Conservation (phyloP, 2,113 vertebrate genomes). For the Prunella fulvescens region DNA sequence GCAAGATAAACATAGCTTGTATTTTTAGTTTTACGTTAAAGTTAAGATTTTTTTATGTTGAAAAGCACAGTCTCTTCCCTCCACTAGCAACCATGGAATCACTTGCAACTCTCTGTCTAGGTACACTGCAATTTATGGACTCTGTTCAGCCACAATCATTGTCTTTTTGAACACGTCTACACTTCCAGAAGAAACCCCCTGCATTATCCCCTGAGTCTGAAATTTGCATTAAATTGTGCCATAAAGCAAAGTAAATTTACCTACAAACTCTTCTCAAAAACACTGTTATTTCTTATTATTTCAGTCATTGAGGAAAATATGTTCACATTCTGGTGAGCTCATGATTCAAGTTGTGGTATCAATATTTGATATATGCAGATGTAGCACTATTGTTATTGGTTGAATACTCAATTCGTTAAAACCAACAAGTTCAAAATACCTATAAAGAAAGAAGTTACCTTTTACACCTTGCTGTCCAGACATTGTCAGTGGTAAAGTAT, state of each 20-base stretch:
- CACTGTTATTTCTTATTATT: not conserved
- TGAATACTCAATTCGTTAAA: not conserved
- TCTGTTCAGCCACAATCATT: not conserved
- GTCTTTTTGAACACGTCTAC: not conserved
- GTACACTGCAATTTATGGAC: not conserved
- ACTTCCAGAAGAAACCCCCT: not conserved
- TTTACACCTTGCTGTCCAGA: constrained; percentile 84
- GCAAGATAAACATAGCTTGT: not conserved
- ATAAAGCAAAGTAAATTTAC: not conserved
- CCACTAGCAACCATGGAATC: not conserved
- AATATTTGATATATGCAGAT: not conserved
- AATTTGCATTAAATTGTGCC: not conserved
- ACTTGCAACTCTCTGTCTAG: not conserved
- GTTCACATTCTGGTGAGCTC: not conserved
- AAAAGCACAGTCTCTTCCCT: not conserved
- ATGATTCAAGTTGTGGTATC: not conserved
- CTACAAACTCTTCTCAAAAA: not conserved
- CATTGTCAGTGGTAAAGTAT: constrained; percentile 92
- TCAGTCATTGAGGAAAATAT: not conserved
- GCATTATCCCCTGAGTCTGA: not conserved
- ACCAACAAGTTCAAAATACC: not conserved
- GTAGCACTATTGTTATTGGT: not conserved
- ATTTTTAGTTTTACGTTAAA: not conserved
- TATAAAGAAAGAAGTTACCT: constrained; percentile 72
- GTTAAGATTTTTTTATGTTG: not conserved